Conservation (phyloP, 2,888 invertebrate species). For the Crioceris asparagi region DNA sequence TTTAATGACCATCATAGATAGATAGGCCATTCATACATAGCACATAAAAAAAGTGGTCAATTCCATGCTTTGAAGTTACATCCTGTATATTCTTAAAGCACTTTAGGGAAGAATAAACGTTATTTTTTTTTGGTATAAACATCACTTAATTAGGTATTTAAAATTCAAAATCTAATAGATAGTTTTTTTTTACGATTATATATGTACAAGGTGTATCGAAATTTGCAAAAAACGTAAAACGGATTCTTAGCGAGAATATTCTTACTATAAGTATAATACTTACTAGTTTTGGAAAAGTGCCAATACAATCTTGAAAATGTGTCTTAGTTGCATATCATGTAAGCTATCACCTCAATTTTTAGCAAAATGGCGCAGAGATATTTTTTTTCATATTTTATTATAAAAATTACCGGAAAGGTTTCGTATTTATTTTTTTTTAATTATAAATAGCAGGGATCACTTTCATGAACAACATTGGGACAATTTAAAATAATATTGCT, state of each 20-base stretch:
- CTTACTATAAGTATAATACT: constrained; percentile 5
- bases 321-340: too few relatives aligned
- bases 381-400: too few relatives aligned
- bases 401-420: too few relatives aligned
- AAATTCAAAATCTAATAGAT: constrained; percentile 1
- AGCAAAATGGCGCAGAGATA: too few relatives aligned
- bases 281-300: constrained; percentile 4
- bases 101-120: constrained; percentile 40
- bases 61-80: constrained; percentile 3
- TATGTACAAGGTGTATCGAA: constrained; percentile 3
- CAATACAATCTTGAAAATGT: constrained; percentile 11
- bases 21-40: too few relatives aligned
- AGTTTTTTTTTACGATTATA: background rate
- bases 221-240: constrained; percentile 1
- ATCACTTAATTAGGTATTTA: constrained; percentile 25
- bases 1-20: constrained; percentile 1
- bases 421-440: too few relatives aligned
- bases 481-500: too few relatives aligned
- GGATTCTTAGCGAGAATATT: constrained; percentile 2
- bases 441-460: too few relatives aligned
- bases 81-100: constrained; percentile 32
- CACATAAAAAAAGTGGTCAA: constrained; percentile 17
- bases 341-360: too few relatives aligned
- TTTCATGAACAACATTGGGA: too few relatives aligned
- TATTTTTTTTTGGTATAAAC: constrained; percentile 28